phyloP scores from a whole-genome alignment of 2,888 invertebrate genomes.

The Craniophora ligustri region DNA sequence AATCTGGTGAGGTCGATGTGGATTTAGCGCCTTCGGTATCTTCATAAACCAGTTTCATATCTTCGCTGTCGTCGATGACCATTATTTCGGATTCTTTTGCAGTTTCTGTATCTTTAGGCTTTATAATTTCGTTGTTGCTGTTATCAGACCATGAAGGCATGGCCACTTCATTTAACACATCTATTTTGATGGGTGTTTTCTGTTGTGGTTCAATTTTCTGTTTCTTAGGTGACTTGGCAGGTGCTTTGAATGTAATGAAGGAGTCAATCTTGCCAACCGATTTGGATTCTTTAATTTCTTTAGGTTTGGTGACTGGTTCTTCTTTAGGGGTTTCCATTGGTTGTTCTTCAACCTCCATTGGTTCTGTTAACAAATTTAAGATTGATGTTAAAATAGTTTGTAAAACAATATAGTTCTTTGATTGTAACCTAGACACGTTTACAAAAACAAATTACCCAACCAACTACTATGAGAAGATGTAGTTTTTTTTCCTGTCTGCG shows the following conservation, averaged over 20 bases:
- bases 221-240: conserved; percentile 74
- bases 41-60: conserved; percentile 89
- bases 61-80: conserved; percentile 84
- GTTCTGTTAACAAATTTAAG: conserved; percentile 59
- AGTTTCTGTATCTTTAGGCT: conserved; percentile 58
- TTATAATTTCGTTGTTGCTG: conserved; percentile 77
- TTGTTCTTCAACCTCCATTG: conserved; percentile 66
- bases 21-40: conserved; percentile 75
- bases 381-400: not conserved
- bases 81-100: conserved; percentile 52
- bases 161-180: conserved; percentile 79
- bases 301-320: conserved; percentile 44
- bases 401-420: too few species aligned
- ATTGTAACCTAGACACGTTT: too few species aligned
- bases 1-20: conserved; percentile 46
- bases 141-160: conserved; percentile 86
- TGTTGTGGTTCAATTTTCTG: conserved; percentile 61
- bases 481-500: too few species aligned
- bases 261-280: conserved; percentile 69
- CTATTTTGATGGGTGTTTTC: conserved; percentile 80
- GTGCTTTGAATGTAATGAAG: conserved; percentile 80
- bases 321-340: conserved; percentile 45
- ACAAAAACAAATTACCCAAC: too few species aligned
- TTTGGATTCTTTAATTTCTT: conserved; percentile 54
- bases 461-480: too few species aligned